Base-by-base conservation (phyloP, 2,797 vertebrate genomes). In the Crypturellus tataupa region DNA sequence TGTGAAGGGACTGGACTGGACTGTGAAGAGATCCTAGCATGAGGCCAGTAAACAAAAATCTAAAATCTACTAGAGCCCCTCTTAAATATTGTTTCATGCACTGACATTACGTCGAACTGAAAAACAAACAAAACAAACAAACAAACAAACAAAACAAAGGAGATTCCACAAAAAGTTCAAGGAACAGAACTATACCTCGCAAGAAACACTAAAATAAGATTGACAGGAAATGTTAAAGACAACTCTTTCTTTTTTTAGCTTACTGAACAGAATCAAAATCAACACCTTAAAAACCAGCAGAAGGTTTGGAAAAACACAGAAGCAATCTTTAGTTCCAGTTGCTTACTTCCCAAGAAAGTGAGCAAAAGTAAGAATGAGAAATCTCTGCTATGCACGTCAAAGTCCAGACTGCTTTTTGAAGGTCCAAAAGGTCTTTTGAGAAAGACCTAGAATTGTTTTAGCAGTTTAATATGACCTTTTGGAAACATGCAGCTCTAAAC, bases 401-500 rank as follows among this genome's bases (percentile, higher is more conserved):
- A 92, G 80, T 92, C 63, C 63, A 93, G 63, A 13, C 65, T 58
- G 73, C 33, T 87, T 96, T 93, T 75, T 90, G 93, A 93, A 72
- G 46, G 65, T 90, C 80, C 90, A 92, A 95, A 94, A 96, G 46
- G 56, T 95, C 94, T 94, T 96, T 84, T 87, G 75, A 94, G 92
- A 95, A 75, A 94, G 85, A 46, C 31, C 93, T 89, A 63, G 53
- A 91, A 95, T 85, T 84, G 40, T 95, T 96, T 95, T 68, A 94
- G 92, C 82, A 96, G 37, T 86, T 97, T 94, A 95, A 80, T 44
- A 79, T 93, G 47, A 79, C 92, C 49, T 83, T 91, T 97, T 89
- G 89, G 93, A 95, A 97, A 87, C 46, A 92, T 90, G 46, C 44
- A 88, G 25, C 78, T 93, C 85, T 90, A 59, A 95, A 95, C 87